Conservation (phyloP, 2,113 vertebrate species). For the Tauraco erythrolophus region DNA sequence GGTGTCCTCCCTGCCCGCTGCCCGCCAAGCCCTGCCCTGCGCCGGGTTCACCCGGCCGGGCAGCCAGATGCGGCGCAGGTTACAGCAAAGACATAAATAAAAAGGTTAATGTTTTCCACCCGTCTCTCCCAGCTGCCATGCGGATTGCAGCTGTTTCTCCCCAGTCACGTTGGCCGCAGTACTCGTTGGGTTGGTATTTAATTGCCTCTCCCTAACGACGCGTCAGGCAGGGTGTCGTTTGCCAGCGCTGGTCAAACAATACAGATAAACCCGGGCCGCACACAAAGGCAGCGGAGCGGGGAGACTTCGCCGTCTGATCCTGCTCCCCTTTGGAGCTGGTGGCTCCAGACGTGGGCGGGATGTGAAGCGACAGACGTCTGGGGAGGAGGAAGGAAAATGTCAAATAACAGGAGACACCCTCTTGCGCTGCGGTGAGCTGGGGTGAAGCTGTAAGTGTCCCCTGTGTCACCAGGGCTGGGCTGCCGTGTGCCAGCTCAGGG, state of each 20-base stretch:
- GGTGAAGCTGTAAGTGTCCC: background rate
- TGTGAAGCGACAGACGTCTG: rapidly evolving
- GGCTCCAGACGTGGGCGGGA: conserved; percentile 57
- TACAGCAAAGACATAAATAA: background rate
- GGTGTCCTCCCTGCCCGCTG: rapidly evolving
- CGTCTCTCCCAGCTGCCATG: conserved; percentile 6
- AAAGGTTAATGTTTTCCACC: conserved; percentile 1
- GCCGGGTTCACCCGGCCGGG: background rate
- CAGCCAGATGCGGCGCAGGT: background rate
- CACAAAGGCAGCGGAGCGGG: conserved; percentile 17
- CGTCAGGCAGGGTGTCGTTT: conserved; percentile 44
- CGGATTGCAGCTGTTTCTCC: conserved; percentile 47
- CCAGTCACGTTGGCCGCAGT: background rate
- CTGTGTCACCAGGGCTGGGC: background rate
- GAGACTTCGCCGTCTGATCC: background rate
- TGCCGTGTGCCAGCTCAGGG: background rate
- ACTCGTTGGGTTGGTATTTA: conserved; percentile 54
- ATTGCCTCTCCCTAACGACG: conserved; percentile 60
- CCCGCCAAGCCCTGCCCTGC: background rate
- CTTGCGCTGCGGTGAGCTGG: rapidly evolving
- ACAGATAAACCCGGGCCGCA: conserved; percentile 37
- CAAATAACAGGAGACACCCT: background rate
- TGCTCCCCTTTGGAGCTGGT: background rate
- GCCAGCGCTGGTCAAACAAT: conserved; percentile 46
- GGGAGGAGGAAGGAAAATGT: conserved; percentile 6